Evolutionary conservation across 2,888 invertebrate species (phyloP).

Genomic region (Sinotaia quadrata): DNA sequence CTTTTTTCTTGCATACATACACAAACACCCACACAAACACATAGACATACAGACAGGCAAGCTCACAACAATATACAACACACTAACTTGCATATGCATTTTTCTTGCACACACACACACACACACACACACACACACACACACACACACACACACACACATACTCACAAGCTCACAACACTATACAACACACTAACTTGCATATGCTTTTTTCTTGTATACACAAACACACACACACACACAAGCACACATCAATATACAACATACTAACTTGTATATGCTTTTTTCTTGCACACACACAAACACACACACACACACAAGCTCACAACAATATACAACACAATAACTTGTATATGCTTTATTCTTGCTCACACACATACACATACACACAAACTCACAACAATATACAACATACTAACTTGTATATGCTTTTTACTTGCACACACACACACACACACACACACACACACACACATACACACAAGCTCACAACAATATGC

Average conservation of each 20-base stretch:
- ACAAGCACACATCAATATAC: constrained; percentile 12
- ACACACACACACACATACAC: neutral
- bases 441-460: constrained; percentile 3
- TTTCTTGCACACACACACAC: neutral
- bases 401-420: no score
- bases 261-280: no score
- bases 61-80: no score
- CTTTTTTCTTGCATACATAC: no score
- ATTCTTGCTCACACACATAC: neutral
- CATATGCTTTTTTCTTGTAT: no score
- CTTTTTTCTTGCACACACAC: neutral
- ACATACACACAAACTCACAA: constrained; percentile 8
- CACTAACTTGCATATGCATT: no score
- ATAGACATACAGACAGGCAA: no score
- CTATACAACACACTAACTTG: no score
- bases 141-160: neutral
- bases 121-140: neutral
- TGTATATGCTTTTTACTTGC: no score
- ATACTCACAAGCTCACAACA: neutral
- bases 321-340: neutral
- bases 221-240: constrained; percentile 18
- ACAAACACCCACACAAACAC: no score
- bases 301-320: neutral
- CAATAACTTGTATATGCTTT: neutral
- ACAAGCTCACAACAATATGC: no score